Conservation (phyloP, 2,888 invertebrate genomes). For the Eristalinus aeneus region DNA sequence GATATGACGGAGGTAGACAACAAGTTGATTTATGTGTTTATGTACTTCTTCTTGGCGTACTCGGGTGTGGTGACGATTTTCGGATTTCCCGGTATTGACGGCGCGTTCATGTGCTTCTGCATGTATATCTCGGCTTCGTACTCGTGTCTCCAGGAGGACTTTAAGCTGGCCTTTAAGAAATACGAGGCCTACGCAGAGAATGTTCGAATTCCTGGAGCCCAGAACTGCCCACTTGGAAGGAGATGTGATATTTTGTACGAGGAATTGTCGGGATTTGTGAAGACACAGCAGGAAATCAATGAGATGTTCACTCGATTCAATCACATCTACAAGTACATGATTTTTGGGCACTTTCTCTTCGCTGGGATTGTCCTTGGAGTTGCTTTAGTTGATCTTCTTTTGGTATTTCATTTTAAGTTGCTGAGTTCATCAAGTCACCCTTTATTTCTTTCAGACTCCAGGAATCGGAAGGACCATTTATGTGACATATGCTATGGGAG, state of each 20-base stretch:
- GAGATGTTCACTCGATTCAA: slow-evolving; percentile 21
- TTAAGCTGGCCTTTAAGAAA: not conserved
- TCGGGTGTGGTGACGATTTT: slow-evolving; percentile 49
- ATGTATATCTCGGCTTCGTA: slow-evolving; percentile 47
- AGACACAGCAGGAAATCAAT: slow-evolving; percentile 33
- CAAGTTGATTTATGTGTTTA: slow-evolving; percentile 8
- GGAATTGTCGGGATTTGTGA: not conserved
- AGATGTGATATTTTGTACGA: not conserved
- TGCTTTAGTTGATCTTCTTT: slow-evolving; percentile 18
- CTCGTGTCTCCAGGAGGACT: slow-evolving; percentile 48
- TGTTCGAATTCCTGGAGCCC: not conserved
- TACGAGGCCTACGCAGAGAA: not conserved
- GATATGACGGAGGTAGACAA: slow-evolving; percentile 42
- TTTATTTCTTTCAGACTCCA: slow-evolving; percentile 5
- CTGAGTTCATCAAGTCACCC: too few species aligned
- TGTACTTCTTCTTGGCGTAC: slow-evolving; percentile 35
- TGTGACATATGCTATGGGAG: slow-evolving; percentile 23
- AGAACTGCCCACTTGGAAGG: not conserved
- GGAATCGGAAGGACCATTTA: slow-evolving; percentile 30
- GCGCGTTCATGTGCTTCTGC: slow-evolving; percentile 46
- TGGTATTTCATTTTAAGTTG: slow-evolving; percentile 22
- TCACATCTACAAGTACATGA: slow-evolving; percentile 21
- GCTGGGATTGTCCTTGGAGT: slow-evolving; percentile 45
- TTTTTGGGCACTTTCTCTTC: slow-evolving; percentile 46
- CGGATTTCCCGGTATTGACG: slow-evolving; percentile 43